These are phyloP conservation scores for Drosophila paranaensis DNA, from an alignment of 2,888 invertebrate species.

Conservation along the genomic window DNA sequence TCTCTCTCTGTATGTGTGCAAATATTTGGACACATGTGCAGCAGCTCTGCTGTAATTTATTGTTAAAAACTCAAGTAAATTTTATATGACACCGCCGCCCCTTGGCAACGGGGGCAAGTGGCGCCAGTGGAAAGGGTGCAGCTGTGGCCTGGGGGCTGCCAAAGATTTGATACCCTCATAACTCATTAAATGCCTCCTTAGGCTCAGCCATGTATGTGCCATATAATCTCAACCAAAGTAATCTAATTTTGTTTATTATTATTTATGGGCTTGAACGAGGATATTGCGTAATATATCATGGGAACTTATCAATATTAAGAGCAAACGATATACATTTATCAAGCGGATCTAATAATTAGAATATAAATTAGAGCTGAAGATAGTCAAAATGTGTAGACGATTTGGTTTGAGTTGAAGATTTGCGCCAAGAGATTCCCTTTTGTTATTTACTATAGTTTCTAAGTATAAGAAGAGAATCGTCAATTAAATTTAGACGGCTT, in stretches of 20 bases:
- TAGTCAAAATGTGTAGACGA: background rate
- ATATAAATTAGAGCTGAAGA: background rate
- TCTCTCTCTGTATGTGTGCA: slow-evolving; percentile 37
- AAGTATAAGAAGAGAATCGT: background rate
- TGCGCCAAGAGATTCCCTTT: background rate
- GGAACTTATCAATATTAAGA: background rate
- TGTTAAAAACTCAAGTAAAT: slow-evolving; percentile 70
- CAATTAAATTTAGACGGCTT: too few species aligned
- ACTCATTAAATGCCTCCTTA: slow-evolving; percentile 22
- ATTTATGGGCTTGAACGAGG: slow-evolving; percentile 2
- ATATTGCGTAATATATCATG: background rate
- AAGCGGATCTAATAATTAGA: slow-evolving; percentile 1
- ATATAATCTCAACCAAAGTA: slow-evolving; percentile 4
- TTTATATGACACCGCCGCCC: slow-evolving; percentile 54
- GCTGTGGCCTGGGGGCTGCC: background rate
- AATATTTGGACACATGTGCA: slow-evolving; percentile 65
- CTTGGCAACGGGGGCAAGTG: background rate
- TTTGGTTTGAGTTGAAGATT: background rate
- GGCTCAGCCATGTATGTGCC: slow-evolving; percentile 9
- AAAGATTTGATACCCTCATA: slow-evolving; percentile 23
- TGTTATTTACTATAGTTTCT: background rate
- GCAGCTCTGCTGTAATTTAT: slow-evolving; percentile 71
- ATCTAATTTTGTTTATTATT: slow-evolving; percentile 8
- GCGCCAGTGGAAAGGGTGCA: slow-evolving; percentile 24
- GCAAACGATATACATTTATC: background rate